Evolutionary conservation across 2,113 vertebrate species (phyloP).

Genomic region (Neoarius graeffei): DNA sequence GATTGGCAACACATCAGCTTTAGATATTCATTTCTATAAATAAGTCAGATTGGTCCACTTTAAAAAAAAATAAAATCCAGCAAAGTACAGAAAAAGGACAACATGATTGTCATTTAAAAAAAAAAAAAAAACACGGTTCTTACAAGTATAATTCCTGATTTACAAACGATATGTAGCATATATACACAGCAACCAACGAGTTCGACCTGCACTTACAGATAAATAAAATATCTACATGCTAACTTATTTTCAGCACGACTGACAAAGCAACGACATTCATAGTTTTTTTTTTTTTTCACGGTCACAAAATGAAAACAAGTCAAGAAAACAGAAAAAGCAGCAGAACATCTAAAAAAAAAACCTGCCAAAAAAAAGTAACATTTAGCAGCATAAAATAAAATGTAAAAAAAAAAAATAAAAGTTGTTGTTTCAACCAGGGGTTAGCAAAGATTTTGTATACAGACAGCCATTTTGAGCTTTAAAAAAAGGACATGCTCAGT

Average conservation of each 20-base stretch:
- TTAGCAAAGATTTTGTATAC: not conserved
- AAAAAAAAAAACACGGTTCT: slow-evolving; percentile 47
- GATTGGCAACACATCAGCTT: slow-evolving; percentile 15
- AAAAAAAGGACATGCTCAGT: not conserved
- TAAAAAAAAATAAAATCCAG: not conserved
- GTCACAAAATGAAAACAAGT: not conserved
- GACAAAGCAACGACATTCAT: not conserved
- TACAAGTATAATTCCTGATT: slow-evolving; percentile 31
- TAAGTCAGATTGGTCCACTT: slow-evolving; percentile 10
- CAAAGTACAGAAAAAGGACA: slow-evolving; percentile 19
- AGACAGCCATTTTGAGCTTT: not conserved
- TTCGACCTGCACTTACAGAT: not conserved
- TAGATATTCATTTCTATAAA: slow-evolving; percentile 27
- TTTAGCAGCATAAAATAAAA: not conserved
- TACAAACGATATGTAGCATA: not conserved
- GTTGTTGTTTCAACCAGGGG: not conserved
- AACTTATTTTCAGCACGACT: not conserved
- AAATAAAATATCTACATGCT: not conserved
- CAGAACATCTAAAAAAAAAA: not conserved
- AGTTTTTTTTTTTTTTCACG: not conserved
- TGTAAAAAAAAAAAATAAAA: not conserved
- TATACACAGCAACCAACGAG: not conserved
- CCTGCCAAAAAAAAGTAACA: not conserved
- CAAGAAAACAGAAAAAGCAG: not conserved
- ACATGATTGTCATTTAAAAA: not conserved